Evolutionary conservation across 2,797 vertebrate species (phyloP).

Genomic region (Bryconaethiops microstoma): DNA sequence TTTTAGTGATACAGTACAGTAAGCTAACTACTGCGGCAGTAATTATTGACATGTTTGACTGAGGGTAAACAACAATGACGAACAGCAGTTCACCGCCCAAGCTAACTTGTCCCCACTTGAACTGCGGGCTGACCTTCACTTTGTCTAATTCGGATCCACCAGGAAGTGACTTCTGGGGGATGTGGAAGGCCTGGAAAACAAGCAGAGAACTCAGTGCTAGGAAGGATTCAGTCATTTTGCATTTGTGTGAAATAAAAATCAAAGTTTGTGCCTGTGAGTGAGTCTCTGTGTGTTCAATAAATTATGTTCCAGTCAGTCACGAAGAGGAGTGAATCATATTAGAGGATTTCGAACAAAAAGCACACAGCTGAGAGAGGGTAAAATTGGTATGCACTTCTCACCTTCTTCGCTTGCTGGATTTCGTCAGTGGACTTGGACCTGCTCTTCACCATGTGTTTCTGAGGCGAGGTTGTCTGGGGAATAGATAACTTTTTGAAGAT

Average conservation of each 20-base stretch:
- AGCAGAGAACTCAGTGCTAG: not conserved
- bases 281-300: not conserved
- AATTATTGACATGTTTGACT: constrained; percentile 15
- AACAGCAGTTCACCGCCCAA: not conserved
- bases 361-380: not conserved
- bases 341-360: too few species aligned
- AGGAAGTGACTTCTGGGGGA: constrained; percentile 85
- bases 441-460: constrained; percentile 83
- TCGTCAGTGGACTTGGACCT: constrained; percentile 86
- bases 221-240: not conserved
- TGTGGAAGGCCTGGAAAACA: constrained; percentile 75
- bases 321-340: not conserved
- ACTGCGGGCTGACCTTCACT: constrained; percentile 73
- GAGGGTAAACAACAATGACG: not conserved
- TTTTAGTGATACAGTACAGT: constrained; percentile 11
- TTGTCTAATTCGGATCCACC: constrained; percentile 79
- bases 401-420: constrained; percentile 83
- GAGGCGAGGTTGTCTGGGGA: constrained; percentile 76
- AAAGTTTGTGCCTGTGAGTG: not conserved
- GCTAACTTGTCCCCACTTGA: not conserved
- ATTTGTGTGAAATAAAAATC: not conserved
- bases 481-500: not conserved
- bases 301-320: not conserved
- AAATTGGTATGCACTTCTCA: constrained; percentile 45
- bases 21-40: not conserved